Base-by-base conservation (phyloP, 2,888 invertebrate genomes). In the Drosophila siamana region DNA sequence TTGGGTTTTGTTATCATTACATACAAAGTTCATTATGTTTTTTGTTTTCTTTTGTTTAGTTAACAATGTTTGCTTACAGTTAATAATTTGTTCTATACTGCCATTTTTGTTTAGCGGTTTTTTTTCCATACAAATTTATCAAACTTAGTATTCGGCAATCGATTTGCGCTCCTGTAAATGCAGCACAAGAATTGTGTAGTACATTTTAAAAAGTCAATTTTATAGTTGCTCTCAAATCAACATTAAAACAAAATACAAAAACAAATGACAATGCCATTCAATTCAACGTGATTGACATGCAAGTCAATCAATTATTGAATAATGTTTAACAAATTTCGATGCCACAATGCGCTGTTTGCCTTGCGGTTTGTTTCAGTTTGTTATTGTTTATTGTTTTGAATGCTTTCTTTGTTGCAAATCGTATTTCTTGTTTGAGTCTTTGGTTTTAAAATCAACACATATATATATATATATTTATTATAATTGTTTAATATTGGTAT, bases 371-470 rank as follows among this genome's bases (percentile, higher is more conserved):
- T 59, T 64, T 64, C 47, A 13, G 46, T 75, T 54, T 72, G 56
- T 67, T 64, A 6, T 61, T 69, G 46, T n/a, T 50, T 68, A 50
- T 69, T 38, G 36, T 38, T 15, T 73, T 69, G 54, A 43, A 19
- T 77, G 61, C 54, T 46, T 19, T 63, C 13, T 16, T 56, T 54
- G 30, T 51, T 63, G 65, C 66, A 62, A 52, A 50, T 61, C 75
- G 64, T 67, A 54, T 67, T 70, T 78, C 64, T 69, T 57, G 69
- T 75, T 86, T 87, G 87, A 86, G 87, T 86, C 86, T 87, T 87
- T 87, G 85, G 84, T 78, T 86, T 74, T 87, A 69, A 82, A 86
- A 78, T 79, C 81, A 81, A 80, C 83, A 80, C 70, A 71, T 59
- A 67, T 78, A 71, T 64, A 46, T 65, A 71, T 59, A 67, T 78